Percentiles rank a stretch among this genome's conserved stretches.
These are phyloP conservation scores for Myzus persicae DNA, from an alignment of 1,140 invertebrate species.

Conservation along the genomic window DNA sequence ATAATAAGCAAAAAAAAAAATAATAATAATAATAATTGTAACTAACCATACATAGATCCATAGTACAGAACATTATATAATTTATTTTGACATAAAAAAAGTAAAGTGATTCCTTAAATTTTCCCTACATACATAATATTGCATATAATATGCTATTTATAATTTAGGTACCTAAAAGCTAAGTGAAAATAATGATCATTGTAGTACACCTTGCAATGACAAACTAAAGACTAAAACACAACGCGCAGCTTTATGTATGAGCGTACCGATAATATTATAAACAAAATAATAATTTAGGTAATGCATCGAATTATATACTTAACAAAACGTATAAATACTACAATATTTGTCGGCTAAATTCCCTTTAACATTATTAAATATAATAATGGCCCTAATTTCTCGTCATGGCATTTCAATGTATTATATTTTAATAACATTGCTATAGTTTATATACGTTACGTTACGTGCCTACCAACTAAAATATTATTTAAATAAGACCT, in stretches of 20 bases:
- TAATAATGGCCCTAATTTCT: slow-evolving; percentile 40
- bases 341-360: neutral
- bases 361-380: neutral
- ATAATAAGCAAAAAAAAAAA: neutral
- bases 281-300: slow-evolving; percentile 12
- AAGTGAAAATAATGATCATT: neutral
- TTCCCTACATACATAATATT: no score
- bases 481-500: neutral
- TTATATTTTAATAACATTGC: neutral
- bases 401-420: neutral
- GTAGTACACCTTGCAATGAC: neutral
- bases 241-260: slow-evolving; percentile 52
- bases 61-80: neutral
- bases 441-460: neutral
- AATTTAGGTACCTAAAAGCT: neutral
- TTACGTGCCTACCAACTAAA: neutral
- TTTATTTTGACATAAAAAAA: neutral
- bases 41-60: neutral
- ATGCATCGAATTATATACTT: neutral
- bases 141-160: neutral
- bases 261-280: neutral
- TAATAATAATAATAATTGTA: neutral
- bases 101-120: neutral
- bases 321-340: neutral
- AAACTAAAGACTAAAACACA: slow-evolving; percentile 36